Percentiles rank a stretch among this genome's conserved stretches.
These are phyloP conservation scores for Idaea aversata DNA, from an alignment of 2,888 invertebrate genomes.

Conservation along the genomic window DNA sequence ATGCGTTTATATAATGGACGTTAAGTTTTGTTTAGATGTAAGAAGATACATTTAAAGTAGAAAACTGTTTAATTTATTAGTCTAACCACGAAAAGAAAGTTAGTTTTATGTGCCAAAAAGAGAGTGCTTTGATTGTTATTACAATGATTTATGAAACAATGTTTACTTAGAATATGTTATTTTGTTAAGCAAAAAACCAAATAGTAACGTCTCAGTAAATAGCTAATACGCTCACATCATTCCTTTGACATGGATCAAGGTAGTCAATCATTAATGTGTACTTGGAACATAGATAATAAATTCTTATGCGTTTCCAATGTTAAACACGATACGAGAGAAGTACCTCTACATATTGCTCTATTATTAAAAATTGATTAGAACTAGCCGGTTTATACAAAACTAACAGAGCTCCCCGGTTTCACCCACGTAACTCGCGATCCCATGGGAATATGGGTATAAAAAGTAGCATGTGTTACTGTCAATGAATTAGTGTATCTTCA, in stretches of 20 bases:
- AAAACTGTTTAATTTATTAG: neutral
- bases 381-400: neutral
- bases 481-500: too few species aligned
- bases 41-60: neutral
- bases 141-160: neutral
- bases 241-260: constrained; percentile 46
- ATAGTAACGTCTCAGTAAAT: neutral
- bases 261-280: constrained; percentile 34
- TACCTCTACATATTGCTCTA: neutral
- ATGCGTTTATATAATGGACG: constrained; percentile 8
- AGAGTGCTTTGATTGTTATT: neutral
- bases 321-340: neutral
- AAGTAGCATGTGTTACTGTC: too few species aligned
- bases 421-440: too few species aligned
- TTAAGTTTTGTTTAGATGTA: constrained; percentile 3
- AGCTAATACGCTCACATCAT: neutral
- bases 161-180: neutral
- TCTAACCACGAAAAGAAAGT: neutral
- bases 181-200: too few species aligned
- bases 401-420: too few species aligned
- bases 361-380: neutral
- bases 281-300: constrained; percentile 1
- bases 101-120: neutral
- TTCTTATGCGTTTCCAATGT: constrained; percentile 31
- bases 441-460: too few species aligned